These are phyloP conservation scores for Dasyurus viverrinus DNA, from an alignment of 2,113 vertebrate species.

Conservation along the genomic window DNA sequence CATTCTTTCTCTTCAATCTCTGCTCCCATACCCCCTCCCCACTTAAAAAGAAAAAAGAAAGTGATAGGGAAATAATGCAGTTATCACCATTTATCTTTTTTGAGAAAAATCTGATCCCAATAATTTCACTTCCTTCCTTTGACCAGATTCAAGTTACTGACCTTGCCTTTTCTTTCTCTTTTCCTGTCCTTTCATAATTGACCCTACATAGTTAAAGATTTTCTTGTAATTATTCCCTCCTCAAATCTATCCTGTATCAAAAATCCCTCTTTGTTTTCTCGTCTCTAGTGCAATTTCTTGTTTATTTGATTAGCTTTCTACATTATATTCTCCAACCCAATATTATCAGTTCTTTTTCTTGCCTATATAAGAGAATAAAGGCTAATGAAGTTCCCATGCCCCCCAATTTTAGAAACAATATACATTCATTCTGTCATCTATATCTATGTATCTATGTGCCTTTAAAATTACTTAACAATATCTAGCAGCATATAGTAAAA, in stretches of 20 bases:
- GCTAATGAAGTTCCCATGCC: neutral
- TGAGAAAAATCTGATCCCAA: neutral
- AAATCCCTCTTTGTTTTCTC: neutral
- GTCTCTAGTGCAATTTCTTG: neutral
- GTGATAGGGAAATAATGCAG: neutral
- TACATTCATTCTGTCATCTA: neutral
- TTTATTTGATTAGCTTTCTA: neutral
- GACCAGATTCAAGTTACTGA: neutral
- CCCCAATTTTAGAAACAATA: neutral
- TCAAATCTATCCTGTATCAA: neutral
- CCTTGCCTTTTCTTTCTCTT: neutral
- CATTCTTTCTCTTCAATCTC: neutral
- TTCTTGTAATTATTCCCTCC: neutral
- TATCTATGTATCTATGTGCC: neutral
- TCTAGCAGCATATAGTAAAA: neutral
- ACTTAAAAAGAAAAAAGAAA: neutral
- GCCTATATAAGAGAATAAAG: neutral
- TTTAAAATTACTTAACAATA: conserved; percentile 29
- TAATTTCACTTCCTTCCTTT: neutral
- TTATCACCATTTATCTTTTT: neutral
- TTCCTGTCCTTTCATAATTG: neutral
- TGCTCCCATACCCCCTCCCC: neutral
- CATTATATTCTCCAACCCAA: neutral
- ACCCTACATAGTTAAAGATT: neutral
- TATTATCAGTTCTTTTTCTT: neutral